Base-by-base conservation (phyloP, 2,113 vertebrate species). In the Bufo gargarizans region DNA sequence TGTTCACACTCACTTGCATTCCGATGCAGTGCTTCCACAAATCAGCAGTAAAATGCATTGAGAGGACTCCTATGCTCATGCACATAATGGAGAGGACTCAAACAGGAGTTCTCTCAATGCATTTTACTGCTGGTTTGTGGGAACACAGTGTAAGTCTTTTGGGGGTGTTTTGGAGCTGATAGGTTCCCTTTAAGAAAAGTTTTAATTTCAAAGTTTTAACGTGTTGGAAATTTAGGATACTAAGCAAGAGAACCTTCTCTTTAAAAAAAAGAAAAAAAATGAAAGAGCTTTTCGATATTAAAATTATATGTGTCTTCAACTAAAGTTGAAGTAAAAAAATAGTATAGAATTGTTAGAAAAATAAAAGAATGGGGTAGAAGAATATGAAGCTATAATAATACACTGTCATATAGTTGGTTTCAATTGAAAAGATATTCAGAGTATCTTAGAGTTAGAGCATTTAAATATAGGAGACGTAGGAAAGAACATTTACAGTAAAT, bases 351-450 rank as follows among this genome's bases (percentile, higher is more conserved):
- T 45, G 69, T 77, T 56, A 49, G 13, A 20, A 76, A 47, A 85
- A 77, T 43, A 74, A 76, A 55, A 74, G 84, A 85, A 47, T 22
- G 43, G n/a, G n/a, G 20, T 85, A 47, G 50, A 14, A 16, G 84
- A 86, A 65, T 86, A 86, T 86, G 74, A 86, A 78, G 85, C 6
- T 63, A 65, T 86, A 86, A 86, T 86, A 77, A 86, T 49, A 86
- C 4, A 86, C 45, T 86, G 85, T 86, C 74, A 78, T 65, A 53
- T 53, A 53, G 56, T 33, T n/a, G 47, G 59, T 65, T 77, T 77
- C 72, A 77, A 13, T 16, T 78, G 85, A 86, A 77, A 50, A 86
- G 56, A 14, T 77, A 59, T 45, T 45, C 1, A 47, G 22, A 85
- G 49, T 83, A 14, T 83, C 50, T 50, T 77, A 19, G 53, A 59